Conservation (phyloP, 92 coral and sea anemone species). For the Galaxea fascicularis region DNA sequence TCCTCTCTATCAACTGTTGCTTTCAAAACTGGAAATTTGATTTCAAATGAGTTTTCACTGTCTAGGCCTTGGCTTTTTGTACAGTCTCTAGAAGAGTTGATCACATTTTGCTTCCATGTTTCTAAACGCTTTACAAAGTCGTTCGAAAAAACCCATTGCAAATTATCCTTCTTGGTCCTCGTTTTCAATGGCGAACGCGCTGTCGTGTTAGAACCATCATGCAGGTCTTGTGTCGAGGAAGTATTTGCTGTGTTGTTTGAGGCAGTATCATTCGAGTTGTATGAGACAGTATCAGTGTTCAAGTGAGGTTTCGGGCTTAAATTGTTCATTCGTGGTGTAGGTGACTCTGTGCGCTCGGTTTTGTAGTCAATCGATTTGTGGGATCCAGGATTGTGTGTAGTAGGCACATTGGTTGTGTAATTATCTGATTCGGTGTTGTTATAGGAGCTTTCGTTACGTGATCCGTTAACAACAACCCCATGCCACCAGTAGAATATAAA, state of each 20-base stretch:
- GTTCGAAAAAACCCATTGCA: conserved; percentile 5
- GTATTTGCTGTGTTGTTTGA: too few species aligned
- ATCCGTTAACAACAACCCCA: neutral
- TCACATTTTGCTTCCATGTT: conserved; percentile 7
- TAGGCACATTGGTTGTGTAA: neutral
- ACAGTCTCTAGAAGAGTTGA: conserved; percentile 11
- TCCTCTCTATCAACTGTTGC: neutral
- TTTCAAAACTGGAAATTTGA: conserved; percentile 22
- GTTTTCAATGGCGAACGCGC: neutral
- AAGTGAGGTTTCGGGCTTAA: neutral
- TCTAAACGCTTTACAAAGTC: neutral
- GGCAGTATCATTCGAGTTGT: neutral
- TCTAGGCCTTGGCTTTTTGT: neutral
- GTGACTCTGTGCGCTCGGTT: neutral
- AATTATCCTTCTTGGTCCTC: neutral
- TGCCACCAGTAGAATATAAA: neutral
- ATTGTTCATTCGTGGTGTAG: too few species aligned
- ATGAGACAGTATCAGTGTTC: neutral
- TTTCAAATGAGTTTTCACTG: neutral
- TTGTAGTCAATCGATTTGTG: neutral
- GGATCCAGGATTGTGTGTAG: neutral
- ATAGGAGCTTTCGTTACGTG: neutral
- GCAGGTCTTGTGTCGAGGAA: neutral
- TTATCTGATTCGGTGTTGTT: neutral
- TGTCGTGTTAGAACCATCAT: neutral